These are phyloP conservation scores for Syrmaticus mikado DNA, from an alignment of 2,113 vertebrate genomes.

Conservation along the genomic window DNA sequence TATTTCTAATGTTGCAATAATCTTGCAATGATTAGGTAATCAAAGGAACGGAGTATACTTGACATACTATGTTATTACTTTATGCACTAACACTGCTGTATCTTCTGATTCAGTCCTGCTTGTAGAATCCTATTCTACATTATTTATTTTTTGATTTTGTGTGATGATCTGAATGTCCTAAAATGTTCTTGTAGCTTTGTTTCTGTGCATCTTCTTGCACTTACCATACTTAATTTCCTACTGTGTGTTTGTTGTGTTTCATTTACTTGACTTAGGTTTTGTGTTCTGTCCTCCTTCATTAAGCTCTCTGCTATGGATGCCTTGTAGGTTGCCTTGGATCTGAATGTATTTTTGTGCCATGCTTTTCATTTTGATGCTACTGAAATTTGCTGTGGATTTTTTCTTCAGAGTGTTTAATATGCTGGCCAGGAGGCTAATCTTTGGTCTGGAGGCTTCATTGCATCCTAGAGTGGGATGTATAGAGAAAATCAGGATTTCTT, in stretches of 20 bases:
- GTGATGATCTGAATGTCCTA: not conserved
- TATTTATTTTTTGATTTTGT: not conserved
- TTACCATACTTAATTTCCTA: not conserved
- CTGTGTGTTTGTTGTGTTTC: not conserved
- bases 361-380: not conserved
- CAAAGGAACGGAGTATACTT: slow-evolving; percentile 29
- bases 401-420: not conserved
- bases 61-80: slow-evolving; percentile 9
- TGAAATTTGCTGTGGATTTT: not conserved
- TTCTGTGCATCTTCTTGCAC: not conserved
- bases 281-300: not conserved
- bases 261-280: not conserved
- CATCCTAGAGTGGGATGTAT: not conserved
- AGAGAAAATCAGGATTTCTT: not conserved
- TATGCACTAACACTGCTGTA: not conserved
- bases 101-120: not conserved
- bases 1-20: slow-evolving; percentile 23
- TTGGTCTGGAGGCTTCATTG: not conserved
- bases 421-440: not conserved
- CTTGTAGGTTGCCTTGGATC: not conserved
- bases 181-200: not conserved
- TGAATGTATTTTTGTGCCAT: not conserved
- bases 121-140: not conserved
- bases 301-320: not conserved
- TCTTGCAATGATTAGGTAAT: slow-evolving; percentile 42